Conservation (phyloP, 2,113 vertebrate species). For the Catharus fuscescens region DNA sequence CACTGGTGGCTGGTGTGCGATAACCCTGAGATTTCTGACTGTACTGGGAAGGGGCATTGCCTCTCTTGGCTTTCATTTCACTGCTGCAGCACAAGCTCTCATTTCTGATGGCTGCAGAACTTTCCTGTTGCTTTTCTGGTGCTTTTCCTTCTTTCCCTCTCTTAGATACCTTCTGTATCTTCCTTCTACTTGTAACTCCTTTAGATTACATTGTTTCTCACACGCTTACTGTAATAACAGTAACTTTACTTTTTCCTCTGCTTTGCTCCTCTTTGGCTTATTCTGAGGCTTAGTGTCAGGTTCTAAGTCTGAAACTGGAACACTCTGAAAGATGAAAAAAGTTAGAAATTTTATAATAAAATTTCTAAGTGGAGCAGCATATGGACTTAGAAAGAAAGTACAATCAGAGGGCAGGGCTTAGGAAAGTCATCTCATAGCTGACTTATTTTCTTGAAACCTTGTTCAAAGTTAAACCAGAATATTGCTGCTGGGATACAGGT, state of each 20-base stretch:
- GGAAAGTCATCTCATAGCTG: not conserved
- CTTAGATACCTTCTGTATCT: not conserved
- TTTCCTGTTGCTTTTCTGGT: not conserved
- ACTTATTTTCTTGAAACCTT: not conserved
- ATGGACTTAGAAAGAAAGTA: not conserved
- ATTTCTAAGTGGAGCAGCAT: not conserved
- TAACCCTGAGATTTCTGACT: not conserved
- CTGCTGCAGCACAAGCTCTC: not conserved
- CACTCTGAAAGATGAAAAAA: not conserved
- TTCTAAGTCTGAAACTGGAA: not conserved
- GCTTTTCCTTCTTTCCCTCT: not conserved
- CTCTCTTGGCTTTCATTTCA: fast-evolving
- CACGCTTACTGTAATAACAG: not conserved
- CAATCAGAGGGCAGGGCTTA: not conserved
- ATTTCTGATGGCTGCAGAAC: not conserved
- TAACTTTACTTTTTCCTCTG: not conserved
- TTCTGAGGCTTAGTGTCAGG: not conserved
- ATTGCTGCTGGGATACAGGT: not conserved
- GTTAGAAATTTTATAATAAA: not conserved
- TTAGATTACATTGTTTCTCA: not conserved
- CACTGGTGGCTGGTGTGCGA: not conserved
- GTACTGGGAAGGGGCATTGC: not conserved
- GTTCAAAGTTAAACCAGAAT: not conserved
- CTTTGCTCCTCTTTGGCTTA: not conserved
- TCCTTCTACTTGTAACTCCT: not conserved